A percentile compares a stretch with the other conserved stretches of the same genome.
Conservation (phyloP, 1,140 invertebrate species). For the Sinonovacula constricta region DNA sequence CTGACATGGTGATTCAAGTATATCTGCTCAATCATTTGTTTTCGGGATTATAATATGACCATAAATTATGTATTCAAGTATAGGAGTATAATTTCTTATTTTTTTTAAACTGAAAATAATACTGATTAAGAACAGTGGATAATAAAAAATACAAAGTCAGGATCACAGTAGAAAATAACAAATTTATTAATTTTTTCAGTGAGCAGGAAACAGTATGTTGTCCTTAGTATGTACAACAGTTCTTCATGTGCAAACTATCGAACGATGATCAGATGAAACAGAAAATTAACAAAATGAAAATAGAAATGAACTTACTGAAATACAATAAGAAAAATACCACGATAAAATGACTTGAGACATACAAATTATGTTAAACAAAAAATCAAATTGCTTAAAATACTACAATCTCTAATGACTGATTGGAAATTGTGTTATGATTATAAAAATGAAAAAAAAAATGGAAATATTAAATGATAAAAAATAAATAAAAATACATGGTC, state of each 20-base stretch:
- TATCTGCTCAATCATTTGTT: too few relatives aligned
- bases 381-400: not conserved
- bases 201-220: slow-evolving; percentile 26
- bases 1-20: too few relatives aligned
- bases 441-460: not conserved
- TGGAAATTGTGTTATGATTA: not conserved
- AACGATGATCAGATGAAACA: not conserved
- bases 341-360: too few relatives aligned
- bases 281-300: slow-evolving; percentile 9
- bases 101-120: too few relatives aligned
- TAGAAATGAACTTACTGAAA: too few relatives aligned
- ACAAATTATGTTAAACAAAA: not conserved
- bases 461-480: not conserved
- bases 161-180: slow-evolving; percentile 32
- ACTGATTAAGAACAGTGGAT: not conserved
- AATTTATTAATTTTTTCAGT: slow-evolving; percentile 29
- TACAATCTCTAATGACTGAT: too few relatives aligned
- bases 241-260: not conserved
- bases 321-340: too few relatives aligned
- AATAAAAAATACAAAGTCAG: not conserved
- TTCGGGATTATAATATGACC: too few relatives aligned
- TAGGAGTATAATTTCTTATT: too few relatives aligned
- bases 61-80: too few relatives aligned
- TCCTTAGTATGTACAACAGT: slow-evolving; percentile 23
- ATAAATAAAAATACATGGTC: slow-evolving; percentile 13